phyloP scores from a whole-genome alignment of 1,140 invertebrate species.

The Neotoxoptera formosana region DNA sequence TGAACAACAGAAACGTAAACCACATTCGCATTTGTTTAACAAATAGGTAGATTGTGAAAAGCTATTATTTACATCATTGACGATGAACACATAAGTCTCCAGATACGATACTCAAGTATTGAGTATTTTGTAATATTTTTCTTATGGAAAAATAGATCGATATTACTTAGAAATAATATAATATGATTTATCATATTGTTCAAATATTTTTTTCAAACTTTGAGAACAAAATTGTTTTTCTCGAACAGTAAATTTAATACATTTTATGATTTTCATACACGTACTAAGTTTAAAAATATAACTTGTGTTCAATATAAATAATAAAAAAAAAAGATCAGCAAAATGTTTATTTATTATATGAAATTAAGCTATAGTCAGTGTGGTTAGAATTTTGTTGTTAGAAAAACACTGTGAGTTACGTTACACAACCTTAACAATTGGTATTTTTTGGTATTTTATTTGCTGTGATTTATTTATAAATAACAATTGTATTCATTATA shows the following conservation, averaged over 20 bases:
- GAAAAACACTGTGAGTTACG: too few relatives aligned
- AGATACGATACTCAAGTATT: background rate
- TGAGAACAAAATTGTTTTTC: background rate
- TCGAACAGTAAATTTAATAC: too few relatives aligned
- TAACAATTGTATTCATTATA: background rate
- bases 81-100: background rate
- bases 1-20: background rate
- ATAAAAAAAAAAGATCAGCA: too few relatives aligned
- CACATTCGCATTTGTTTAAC: background rate
- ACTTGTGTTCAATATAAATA: too few relatives aligned
- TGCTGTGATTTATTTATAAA: background rate
- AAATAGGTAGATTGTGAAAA: background rate
- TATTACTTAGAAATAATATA: background rate
- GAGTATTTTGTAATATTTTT: background rate
- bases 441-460: too few relatives aligned
- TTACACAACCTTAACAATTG: too few relatives aligned
- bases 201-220: background rate
- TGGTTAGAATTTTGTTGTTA: too few relatives aligned
- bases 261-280: too few relatives aligned
- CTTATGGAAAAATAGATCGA: background rate
- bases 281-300: too few relatives aligned
- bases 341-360: too few relatives aligned
- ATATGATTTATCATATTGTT: background rate
- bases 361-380: too few relatives aligned
- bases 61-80: background rate